Base-by-base conservation (phyloP, 2,888 invertebrate species). In the Stegana nigrithorax region DNA sequence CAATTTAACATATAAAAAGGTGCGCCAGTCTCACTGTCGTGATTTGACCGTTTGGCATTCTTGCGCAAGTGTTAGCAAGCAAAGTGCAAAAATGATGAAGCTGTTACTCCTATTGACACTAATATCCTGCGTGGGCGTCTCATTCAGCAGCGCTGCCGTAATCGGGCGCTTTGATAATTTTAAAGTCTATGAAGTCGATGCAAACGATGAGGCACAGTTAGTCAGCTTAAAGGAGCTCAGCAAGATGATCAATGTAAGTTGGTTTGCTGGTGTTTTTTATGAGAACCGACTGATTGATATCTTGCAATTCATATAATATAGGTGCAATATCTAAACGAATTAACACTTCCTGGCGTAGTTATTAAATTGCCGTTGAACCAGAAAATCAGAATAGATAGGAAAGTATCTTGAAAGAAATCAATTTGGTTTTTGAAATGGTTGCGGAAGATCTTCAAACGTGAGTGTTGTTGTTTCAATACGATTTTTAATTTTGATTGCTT, bases 391-490 rank as follows among this genome's bases (percentile, higher is more conserved):
- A 57, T 1, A 12, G 29, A 8, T 67, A 81, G 19, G 81, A 80
- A 36, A 36, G 12, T 0, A 55, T 58, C 4, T 51, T 81, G 3
- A 7, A 42, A 2, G 65, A 63, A 1, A 51, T 73, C 23, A 67
- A 76, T 19, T 63, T 81, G 2, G 36, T 59, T 2, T 75, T 62
- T 3, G 44, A 68, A n/a, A 66, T 73, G 3, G 55, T 65, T 10
- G 66, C 75, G 5, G 71, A 78, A 12, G 68, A 80, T 64, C 71
- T 81, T 55, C 81, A 81, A 44, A 68, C 65, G 80, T 80, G 62
- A 66, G 73, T 64, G 17, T 19, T 26, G n/a, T 26, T 6, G 50
- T 23, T 21, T 44, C 25, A 32, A 7, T 36, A 32, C 3, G 0
- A 0, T 19, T n/a, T 1, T 4, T 10, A 19, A 14, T 0, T 2